Conservation (phyloP, 1,140 invertebrate genomes). For the Heliconius congener region DNA sequence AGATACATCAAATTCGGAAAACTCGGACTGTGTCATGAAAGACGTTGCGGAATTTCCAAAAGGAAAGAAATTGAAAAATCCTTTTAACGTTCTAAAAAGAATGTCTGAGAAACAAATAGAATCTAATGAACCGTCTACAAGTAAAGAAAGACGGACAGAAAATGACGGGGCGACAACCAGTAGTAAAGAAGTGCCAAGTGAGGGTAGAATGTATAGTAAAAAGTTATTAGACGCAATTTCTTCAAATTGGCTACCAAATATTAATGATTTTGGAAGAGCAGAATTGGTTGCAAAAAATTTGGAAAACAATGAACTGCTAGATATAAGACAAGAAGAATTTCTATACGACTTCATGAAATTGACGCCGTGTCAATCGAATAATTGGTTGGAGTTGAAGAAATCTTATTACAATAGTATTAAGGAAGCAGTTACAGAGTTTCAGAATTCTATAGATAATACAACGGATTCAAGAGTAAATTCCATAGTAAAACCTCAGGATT, state of each 20-base stretch:
- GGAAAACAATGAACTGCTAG: conserved; percentile 32
- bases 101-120: conserved; percentile 50
- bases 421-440: conserved; percentile 52
- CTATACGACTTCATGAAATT: conserved; percentile 61
- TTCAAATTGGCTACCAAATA: conserved; percentile 59
- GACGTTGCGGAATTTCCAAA: conserved; percentile 34
- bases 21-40: conserved; percentile 36
- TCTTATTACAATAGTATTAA: conserved; percentile 62
- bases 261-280: conserved; percentile 62
- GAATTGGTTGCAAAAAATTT: conserved; percentile 48
- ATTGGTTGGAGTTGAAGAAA: conserved; percentile 64
- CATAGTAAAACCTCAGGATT: conserved; percentile 64
- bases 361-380: conserved; percentile 47
- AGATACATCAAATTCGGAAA: conserved; percentile 55
- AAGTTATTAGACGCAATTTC: conserved; percentile 41
- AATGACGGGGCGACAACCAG: background rate
- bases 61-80: conserved; percentile 64
- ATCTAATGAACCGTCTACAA: conserved; percentile 29
- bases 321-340: conserved; percentile 50
- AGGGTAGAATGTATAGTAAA: conserved; percentile 40
- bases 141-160: background rate
- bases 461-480: conserved; percentile 43
- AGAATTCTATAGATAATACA: conserved; percentile 3
- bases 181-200: background rate
- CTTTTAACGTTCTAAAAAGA: conserved; percentile 65